Evolutionary conservation across 2,113 vertebrate species (phyloP).

Genomic region (Gadus chalcogrammus): DNA sequence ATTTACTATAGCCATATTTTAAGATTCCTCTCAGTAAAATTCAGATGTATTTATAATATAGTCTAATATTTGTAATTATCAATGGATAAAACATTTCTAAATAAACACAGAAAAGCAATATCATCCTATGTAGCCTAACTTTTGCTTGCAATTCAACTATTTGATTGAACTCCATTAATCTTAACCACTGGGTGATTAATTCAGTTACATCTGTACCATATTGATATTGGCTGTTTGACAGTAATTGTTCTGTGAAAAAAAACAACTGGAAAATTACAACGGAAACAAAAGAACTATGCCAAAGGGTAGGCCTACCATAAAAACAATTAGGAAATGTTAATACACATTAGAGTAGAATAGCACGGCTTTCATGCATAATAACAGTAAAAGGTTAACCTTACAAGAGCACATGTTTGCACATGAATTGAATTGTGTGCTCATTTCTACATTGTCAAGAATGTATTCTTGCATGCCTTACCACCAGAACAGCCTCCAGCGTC

Average conservation of each 20-base stretch:
- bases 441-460: slow-evolving; percentile 19
- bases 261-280: background rate
- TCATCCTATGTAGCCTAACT: too few relatives aligned
- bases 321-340: background rate
- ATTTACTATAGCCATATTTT: background rate
- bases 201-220: background rate
- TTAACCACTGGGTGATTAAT: slow-evolving; percentile 4
- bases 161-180: background rate
- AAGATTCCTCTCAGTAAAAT: background rate
- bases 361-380: background rate
- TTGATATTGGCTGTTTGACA: slow-evolving; percentile 7
- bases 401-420: background rate
- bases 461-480: slow-evolving; percentile 33
- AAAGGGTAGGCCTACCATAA: background rate
- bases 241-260: slow-evolving; percentile 7
- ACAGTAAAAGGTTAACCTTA: background rate
- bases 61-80: too few relatives aligned
- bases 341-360: background rate
- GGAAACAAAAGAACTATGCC: background rate
- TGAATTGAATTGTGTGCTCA: background rate
- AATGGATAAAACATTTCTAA: background rate
- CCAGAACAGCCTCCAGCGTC: slow-evolving; percentile 1
- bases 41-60: background rate
- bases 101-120: slow-evolving; percentile 2
- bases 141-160: too few relatives aligned